Evolutionary conservation across 2,113 vertebrate species (phyloP).

Genomic region (Nothoprocta pentlandii): DNA sequence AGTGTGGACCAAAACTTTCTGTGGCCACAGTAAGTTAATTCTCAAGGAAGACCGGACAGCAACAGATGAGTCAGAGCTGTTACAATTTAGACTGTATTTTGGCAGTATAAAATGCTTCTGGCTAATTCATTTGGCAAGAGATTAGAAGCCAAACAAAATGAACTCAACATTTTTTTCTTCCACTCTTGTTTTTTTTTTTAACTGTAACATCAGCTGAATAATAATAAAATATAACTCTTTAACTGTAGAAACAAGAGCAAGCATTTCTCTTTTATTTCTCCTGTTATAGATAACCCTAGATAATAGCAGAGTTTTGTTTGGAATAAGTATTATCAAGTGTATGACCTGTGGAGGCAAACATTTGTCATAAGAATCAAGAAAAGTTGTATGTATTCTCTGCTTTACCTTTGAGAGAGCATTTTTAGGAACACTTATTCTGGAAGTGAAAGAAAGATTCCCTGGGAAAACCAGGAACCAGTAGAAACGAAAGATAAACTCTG

Average conservation of each 20-base stretch:
- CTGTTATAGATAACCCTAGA: not conserved
- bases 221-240: not conserved
- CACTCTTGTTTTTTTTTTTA: not conserved
- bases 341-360: conserved; percentile 1
- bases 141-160: conserved; percentile 56
- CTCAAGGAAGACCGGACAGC: not conserved
- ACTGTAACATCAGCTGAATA: not conserved
- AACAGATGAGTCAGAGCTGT: conserved; percentile 30
- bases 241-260: not conserved
- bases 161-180: conserved; percentile 31
- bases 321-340: conserved; percentile 3
- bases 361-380: not conserved
- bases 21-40: not conserved
- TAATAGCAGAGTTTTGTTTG: not conserved
- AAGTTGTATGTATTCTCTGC: not conserved
- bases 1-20: not conserved
- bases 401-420: not conserved
- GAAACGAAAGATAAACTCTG: not conserved
- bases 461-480: not conserved
- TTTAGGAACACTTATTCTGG: not conserved
- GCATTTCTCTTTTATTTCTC: not conserved
- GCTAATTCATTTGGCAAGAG: conserved; percentile 55
- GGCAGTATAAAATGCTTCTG: conserved; percentile 30
- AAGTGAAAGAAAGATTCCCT: not conserved
- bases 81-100: not conserved